These are phyloP conservation scores for Nylanderia fulva DNA, from an alignment of 1,140 invertebrate genomes.

Conservation along the genomic window DNA sequence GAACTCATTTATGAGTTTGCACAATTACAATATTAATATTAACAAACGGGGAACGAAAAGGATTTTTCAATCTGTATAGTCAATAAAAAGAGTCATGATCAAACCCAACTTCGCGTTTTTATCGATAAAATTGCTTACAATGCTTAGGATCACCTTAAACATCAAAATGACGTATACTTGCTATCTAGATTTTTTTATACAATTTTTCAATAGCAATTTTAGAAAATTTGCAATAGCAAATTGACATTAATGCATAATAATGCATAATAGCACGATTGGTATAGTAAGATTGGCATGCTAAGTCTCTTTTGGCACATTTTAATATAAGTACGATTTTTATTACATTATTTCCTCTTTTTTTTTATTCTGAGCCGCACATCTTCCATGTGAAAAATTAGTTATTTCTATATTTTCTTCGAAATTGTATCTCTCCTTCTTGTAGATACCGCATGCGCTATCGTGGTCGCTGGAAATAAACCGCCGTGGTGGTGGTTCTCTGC, in stretches of 20 bases:
- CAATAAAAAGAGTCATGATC: no score
- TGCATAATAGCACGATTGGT: not conserved
- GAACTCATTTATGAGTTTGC: no score
- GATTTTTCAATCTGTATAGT: no score
- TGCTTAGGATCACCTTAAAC: no score
- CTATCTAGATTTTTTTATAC: no score
- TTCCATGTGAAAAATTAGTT: not conserved
- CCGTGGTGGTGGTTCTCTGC: slow-evolving; percentile 80
- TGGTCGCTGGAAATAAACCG: slow-evolving; percentile 85
- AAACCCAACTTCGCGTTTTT: no score
- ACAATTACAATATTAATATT: no score
- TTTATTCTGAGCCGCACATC: not conserved
- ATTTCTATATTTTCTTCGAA: slow-evolving; percentile 36
- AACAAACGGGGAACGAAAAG: no score
- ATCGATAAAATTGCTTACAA: no score
- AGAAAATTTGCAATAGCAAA: not conserved
- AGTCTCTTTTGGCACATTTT: not conserved
- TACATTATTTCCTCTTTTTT: not conserved
- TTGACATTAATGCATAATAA: not conserved
- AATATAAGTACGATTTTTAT: not conserved
- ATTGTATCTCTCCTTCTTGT: slow-evolving; percentile 83
- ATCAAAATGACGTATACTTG: no score
- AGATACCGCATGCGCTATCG: slow-evolving; percentile 86
- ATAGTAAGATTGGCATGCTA: not conserved
- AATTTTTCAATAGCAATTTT: not conserved